Evolutionary conservation across 2,888 invertebrate species (phyloP), one percentile per base, ranked within the genome.

Genomic region (Harmothoe impar): DNA sequence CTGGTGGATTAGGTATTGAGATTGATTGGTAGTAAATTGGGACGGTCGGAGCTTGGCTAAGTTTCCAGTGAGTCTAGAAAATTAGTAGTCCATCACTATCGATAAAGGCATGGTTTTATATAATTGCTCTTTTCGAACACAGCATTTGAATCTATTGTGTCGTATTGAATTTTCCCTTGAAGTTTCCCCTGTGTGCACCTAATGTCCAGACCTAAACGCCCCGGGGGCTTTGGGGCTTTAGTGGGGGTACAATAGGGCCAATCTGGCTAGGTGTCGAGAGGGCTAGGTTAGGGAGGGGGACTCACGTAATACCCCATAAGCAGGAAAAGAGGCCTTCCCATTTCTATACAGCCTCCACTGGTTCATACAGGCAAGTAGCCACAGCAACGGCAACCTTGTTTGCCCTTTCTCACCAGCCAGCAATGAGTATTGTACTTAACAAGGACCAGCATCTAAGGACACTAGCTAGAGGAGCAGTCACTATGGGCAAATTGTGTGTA

Each of bases 211-310:
- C 81, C 81, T 7, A 35, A 35, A 33, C 43, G 23, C n/a, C 43
- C 81, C 20, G n/a, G 33, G 81, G 25, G 25, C n/a, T 33, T 33
- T 81, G 17, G 33, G 35, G 35, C 43, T 81, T 81, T 17, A 43
- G 17, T 31, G 17, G 77, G 12, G 35, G 23, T 33, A 81, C 81
- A 81, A 81, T 81, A 81, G 81, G 81, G 23, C 81, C 81, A 81
- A 81, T 81, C 81, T 81, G 81, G 35, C 0, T 12, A 43, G 81
- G 81, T 81, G 81, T 81, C n/a, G 81, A 35, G 81, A 43, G 81
- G 33, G 35, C 35, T 81, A 35, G 20, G 81, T 33, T 15, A 17
- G 81, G 43, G 35, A 35, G 43, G 0, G 43, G 43, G 81, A n/a
- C 15, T 0, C 10, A 25, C 35, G 43, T 29, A 72, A 72, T 72